Percentiles rank a stretch among this genome's conserved stretches.
Conservation (phyloP, 2,888 invertebrate genomes). For the Acanthosepion pharaonis region DNA sequence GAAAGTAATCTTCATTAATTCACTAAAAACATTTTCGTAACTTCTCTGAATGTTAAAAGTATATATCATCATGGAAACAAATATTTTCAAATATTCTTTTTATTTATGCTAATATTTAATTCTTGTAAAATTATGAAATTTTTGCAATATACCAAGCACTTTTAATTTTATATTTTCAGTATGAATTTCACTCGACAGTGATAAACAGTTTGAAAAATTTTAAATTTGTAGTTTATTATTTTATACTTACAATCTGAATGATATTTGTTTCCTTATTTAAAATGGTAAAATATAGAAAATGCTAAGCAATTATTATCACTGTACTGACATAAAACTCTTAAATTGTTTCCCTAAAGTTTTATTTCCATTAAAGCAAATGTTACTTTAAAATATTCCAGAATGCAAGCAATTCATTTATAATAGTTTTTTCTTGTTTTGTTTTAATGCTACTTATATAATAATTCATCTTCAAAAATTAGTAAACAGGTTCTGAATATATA, state of each 20-base stretch:
- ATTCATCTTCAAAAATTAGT: background rate
- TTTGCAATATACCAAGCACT: background rate
- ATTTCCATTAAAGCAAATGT: too few species aligned
- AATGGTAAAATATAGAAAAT: too few species aligned
- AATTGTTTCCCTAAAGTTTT: background rate
- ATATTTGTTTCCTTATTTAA: too few species aligned
- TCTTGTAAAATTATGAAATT: background rate
- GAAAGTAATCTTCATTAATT: background rate
- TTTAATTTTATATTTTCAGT: background rate
- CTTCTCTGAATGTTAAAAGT: background rate
- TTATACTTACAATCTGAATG: background rate
- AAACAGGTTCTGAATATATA: background rate
- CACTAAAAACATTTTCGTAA: background rate
- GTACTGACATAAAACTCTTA: rapidly evolving
- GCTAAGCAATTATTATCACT: too few species aligned
- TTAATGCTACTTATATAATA: background rate
- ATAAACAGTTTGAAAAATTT: background rate
- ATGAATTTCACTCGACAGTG: background rate
- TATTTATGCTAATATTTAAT: background rate
- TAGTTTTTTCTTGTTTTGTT: background rate
- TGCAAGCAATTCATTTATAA: background rate
- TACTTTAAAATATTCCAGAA: background rate
- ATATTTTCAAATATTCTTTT: background rate
- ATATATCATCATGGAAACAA: background rate
- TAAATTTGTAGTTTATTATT: background rate